Conservation (phyloP, 2,113 vertebrate species). For the Triplophysa dalaica region DNA sequence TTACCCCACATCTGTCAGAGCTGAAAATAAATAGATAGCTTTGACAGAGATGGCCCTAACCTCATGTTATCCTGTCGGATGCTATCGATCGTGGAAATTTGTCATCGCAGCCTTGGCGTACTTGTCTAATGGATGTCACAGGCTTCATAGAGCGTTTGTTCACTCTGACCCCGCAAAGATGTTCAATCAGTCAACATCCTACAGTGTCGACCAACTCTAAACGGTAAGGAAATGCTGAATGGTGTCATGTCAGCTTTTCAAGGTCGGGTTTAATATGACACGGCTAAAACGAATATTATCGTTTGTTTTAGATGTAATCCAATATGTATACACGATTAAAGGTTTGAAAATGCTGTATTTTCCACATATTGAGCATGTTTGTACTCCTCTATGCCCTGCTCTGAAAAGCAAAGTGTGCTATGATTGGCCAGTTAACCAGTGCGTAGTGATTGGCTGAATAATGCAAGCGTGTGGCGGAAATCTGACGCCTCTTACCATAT, state of each 20-base stretch:
- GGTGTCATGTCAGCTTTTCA: background rate
- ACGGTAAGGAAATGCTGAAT: background rate
- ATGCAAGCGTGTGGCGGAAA: no score
- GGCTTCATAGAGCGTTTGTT: slow-evolving; percentile 21
- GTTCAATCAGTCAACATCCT: slow-evolving; percentile 13
- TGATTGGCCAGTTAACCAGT: no score
- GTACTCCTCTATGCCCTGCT: no score
- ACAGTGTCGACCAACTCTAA: background rate
- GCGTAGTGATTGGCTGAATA: no score
- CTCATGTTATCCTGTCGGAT: slow-evolving; percentile 53
- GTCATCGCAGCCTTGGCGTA: slow-evolving; percentile 41
- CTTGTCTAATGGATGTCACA: slow-evolving; percentile 37
- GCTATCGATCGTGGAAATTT: slow-evolving; percentile 57
- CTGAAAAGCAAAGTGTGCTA: no score
- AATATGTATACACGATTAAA: no score
- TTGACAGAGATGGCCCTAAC: slow-evolving; percentile 42
- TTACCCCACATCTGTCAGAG: slow-evolving; percentile 46
- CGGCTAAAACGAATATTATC: no score
- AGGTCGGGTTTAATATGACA: background rate
- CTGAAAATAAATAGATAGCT: slow-evolving; percentile 33
- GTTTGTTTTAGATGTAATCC: no score
- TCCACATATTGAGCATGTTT: no score
- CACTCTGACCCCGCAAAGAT: slow-evolving; percentile 41
- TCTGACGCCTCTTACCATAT: no score
- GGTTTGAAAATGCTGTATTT: no score